Base-by-base conservation (phyloP, 2,888 invertebrate species). In the Mesochorus sp. region DNA sequence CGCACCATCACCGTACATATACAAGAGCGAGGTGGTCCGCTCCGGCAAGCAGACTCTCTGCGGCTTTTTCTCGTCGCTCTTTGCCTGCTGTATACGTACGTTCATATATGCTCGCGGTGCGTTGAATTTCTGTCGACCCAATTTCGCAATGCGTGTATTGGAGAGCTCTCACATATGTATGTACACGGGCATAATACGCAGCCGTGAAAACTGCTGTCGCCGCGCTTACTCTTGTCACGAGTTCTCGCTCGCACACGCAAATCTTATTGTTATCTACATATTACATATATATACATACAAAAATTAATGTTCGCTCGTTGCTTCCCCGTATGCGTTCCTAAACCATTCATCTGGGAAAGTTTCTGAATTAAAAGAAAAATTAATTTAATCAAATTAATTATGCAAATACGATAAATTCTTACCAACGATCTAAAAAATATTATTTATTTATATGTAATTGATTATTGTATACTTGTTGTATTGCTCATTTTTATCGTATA, bases 101-200 rank as follows among this genome's bases (percentile, higher is more conserved):
- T 64, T 21, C 49, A 24, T 55, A 51, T 34, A 51, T 71, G 42
- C 71, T 74, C 49, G 62, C 51, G 28, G 55, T 77, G 71, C 74
- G 80, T 80, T 88, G 87, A 88, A 89, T 88, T 89, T 89, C 87
- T 86, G 86, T 84, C 85, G 89, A 89, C 89, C 88, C 85, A 88
- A 87, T 90, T 90, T 88, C 88, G 85, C 85, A 89, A 89, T 85
- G 81, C 81, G 76, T 74, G 76, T 71, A 67, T 61, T 68, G 62
- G 71, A 59, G 47, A 70, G 34, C 24, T 34, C 64, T 37, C 68
- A 44, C 37, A 17, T 47, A 24, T 34, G 17, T 62, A 31, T 61
- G 59, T 68, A 62, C 67, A 42, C 67, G 67, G 44, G 28, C 67
- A 39, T n/a, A 28, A 28, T n/a, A n/a, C n/a, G n/a, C n/a, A n/a